These are phyloP conservation scores for Pardosa pseudoannulata DNA, from an alignment of 2,888 invertebrate genomes.

Conservation along the genomic window DNA sequence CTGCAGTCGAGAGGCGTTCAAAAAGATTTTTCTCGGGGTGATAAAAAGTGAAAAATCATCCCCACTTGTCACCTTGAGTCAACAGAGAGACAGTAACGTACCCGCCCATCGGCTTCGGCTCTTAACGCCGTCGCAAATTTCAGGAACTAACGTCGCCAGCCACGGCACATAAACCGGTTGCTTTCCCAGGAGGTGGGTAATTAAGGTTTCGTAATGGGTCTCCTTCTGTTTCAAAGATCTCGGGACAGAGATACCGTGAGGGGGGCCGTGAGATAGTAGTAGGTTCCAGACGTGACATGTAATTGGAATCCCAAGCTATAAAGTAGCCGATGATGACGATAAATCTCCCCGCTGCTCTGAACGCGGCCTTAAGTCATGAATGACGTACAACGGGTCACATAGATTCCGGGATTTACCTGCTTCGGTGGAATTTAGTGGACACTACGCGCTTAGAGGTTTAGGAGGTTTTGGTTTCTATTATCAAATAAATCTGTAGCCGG, in stretches of 20 bases:
- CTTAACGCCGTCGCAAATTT: constrained; percentile 32
- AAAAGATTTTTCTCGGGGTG: constrained; percentile 1
- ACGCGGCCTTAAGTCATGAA: too few relatives aligned
- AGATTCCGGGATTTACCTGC: too few relatives aligned
- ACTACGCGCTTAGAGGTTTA: too few relatives aligned
- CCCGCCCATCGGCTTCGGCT: constrained; percentile 24
- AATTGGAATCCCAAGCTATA: neutral
- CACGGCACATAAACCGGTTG: constrained; percentile 21
- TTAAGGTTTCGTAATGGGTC: constrained; percentile 21
- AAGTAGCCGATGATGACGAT: neutral
- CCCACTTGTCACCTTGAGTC: constrained; percentile 58
- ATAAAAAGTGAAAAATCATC: constrained; percentile 58
- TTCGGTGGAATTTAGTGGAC: too few relatives aligned
- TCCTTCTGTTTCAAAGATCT: constrained; percentile 17
- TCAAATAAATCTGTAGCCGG: too few relatives aligned
- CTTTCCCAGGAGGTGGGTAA: constrained; percentile 25
- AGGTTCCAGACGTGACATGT: neutral
- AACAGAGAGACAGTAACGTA: constrained; percentile 36
- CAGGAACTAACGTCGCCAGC: neutral
- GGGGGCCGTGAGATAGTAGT: neutral
- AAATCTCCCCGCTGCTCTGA: neutral
- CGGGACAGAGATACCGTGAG: neutral
- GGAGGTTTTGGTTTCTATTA: too few relatives aligned
- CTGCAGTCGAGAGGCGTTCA: neutral
- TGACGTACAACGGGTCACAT: too few relatives aligned